phyloP scores from a whole-genome alignment of 2,797 vertebrate species.

The Enteromius afrohamiltoni region DNA sequence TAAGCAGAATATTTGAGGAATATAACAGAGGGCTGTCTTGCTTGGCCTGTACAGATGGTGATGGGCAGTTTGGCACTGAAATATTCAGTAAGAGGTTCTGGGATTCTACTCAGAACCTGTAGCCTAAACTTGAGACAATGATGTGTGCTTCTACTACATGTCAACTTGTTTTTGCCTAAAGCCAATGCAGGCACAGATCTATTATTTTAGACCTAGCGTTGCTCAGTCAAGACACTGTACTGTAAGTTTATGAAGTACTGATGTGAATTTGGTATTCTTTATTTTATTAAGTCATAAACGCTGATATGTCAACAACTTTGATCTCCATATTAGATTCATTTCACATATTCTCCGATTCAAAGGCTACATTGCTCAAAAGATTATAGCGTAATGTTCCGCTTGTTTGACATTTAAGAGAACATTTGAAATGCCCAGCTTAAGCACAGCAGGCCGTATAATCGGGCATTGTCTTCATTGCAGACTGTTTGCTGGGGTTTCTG shows the following conservation, averaged over 20 bases:
- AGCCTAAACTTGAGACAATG: slow-evolving; percentile 1
- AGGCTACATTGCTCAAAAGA: slow-evolving; percentile 1
- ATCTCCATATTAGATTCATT: slow-evolving; percentile 4
- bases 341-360: neutral
- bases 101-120: neutral
- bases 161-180: neutral
- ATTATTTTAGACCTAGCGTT: neutral
- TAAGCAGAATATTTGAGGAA: neutral
- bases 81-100: neutral
- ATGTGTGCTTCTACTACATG: neutral
- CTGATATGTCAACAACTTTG: neutral
- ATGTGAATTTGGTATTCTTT: neutral
- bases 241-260: neutral
- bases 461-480: slow-evolving; percentile 36
- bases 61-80: slow-evolving; percentile 15
- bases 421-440: slow-evolving; percentile 23
- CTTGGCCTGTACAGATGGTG: neutral
- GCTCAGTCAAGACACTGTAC: neutral
- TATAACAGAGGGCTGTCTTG: neutral
- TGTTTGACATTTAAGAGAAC: slow-evolving; percentile 37
- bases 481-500: slow-evolving; percentile 6
- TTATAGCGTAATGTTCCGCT: neutral
- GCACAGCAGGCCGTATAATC: slow-evolving; percentile 12
- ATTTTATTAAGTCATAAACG: neutral
- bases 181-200: neutral